A percentile compares a stretch with the other conserved stretches of the same genome.
These are phyloP conservation scores for Cossypha polioptera DNA, from an alignment of 2,797 vertebrate genomes.

Conservation along the genomic window DNA sequence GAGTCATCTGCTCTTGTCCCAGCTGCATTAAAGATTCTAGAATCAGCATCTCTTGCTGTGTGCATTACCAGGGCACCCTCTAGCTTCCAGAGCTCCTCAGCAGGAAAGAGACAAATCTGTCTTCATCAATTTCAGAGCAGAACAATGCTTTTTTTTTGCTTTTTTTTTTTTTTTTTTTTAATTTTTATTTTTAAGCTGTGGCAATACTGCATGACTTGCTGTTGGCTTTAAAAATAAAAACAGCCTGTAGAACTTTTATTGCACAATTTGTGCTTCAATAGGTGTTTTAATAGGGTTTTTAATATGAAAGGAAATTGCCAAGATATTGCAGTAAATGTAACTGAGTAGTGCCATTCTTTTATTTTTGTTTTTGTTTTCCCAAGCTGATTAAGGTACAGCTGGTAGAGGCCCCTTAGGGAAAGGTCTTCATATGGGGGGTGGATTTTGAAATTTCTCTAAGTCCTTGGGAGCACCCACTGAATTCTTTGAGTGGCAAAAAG, in stretches of 20 bases:
- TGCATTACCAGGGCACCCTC: background rate
- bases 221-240: conserved; percentile 9
- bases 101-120: background rate
- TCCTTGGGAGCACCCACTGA: background rate
- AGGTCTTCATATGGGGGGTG: background rate
- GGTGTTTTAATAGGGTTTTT: background rate
- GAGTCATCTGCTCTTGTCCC: background rate
- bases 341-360: background rate
- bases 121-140: background rate
- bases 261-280: background rate
- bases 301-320: background rate
- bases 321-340: background rate
- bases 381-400: background rate
- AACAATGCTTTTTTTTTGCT: background rate
- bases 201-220: background rate
- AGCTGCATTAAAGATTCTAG: background rate
- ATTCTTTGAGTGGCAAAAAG: accelerated
- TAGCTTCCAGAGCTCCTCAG: background rate
- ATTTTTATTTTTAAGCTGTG: background rate
- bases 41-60: background rate
- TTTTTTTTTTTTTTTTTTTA: background rate
- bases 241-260: background rate
- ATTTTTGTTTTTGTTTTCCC: background rate
- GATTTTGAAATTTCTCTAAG: background rate
- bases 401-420: background rate